phyloP scores from a whole-genome alignment of 2,888 invertebrate species.

The Drosophila tripunctata region DNA sequence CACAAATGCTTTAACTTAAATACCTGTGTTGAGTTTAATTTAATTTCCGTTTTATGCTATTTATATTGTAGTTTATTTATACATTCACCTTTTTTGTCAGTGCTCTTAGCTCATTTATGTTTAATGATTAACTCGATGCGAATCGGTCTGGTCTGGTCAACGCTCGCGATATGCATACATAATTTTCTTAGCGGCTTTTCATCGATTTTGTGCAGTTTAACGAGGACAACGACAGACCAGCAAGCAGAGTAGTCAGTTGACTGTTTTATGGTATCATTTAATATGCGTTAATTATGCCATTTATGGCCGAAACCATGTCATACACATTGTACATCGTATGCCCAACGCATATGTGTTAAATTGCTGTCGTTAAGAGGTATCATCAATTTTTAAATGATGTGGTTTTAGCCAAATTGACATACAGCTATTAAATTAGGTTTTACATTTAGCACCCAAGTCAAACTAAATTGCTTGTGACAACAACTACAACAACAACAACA shows the following conservation, averaged over 20 bases:
- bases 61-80: background rate
- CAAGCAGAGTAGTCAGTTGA: slow-evolving; percentile 4
- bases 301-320: slow-evolving; percentile 44
- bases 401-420: slow-evolving; percentile 15
- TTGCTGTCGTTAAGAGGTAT: slow-evolving; percentile 59
- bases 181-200: slow-evolving; percentile 36
- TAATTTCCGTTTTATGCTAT: background rate
- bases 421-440: slow-evolving; percentile 22
- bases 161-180: slow-evolving; percentile 44
- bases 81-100: background rate
- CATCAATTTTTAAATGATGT: slow-evolving; percentile 61
- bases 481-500: background rate
- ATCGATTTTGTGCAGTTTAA: slow-evolving; percentile 53
- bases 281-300: slow-evolving; percentile 73
- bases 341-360: slow-evolving; percentile 62
- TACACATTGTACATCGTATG: slow-evolving; percentile 25
- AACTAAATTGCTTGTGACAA: slow-evolving; percentile 21
- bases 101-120: background rate
- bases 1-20: too few relatives aligned
- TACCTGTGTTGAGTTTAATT: background rate
- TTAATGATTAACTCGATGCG: slow-evolving; percentile 7
- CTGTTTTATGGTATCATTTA: slow-evolving; percentile 67
- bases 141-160: background rate
- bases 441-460: slow-evolving; percentile 20
- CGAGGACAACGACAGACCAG: slow-evolving; percentile 24